Base-by-base conservation (phyloP, 2,113 vertebrate species). In the Labrus mixtus region DNA sequence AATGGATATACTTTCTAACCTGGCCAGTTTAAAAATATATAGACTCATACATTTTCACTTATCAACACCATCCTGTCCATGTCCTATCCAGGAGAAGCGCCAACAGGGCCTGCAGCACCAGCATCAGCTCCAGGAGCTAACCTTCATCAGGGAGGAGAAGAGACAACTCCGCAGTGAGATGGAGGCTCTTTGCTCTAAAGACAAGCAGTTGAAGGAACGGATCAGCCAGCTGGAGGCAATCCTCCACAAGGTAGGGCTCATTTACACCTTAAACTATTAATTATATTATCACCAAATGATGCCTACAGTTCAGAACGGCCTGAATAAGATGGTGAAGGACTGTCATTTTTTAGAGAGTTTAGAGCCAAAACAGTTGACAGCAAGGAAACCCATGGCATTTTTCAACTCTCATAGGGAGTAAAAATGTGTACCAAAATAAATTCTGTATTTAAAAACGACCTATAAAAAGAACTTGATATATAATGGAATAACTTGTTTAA, bases 161-260 rank as follows among this genome's bases (percentile, higher is more conserved):
- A 94, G 68, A 66, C 95, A 91, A 59, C 90, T 98, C 68, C 36
- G 83, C 6, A 87, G 73, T 4, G 94, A 96, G 29, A 77, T 97
- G 41, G 94, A 96, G 63, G 85, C 91, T 19, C 76, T 95, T 15
- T 87, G 74, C 13, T 90, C 89, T 54, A 94, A 95, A 82, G 95
- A 96, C 50, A 92, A 91, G 69, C 33, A 60, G 39, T 70, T 96
- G 50, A 94, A 90, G 71, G 94, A 91, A 36, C 94, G 94, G 65
- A 81, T 95, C 23, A 39, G 78, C 8, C 91, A 92, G 62, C 91
- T 97, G 93, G 95, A 97, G 87, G 56, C 83, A 20, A 94, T 95
- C 66, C 93, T 97, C 69, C 94, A 96, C 68, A 97, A 97, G 95
- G 95, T 95, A 82, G 11, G 4, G 53, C 37, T 45, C 10, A 37